A percentile compares a stretch with the other conserved stretches of the same genome.
Conservation (phyloP, 1,140 invertebrate species). For the Bombus pyrosoma region DNA sequence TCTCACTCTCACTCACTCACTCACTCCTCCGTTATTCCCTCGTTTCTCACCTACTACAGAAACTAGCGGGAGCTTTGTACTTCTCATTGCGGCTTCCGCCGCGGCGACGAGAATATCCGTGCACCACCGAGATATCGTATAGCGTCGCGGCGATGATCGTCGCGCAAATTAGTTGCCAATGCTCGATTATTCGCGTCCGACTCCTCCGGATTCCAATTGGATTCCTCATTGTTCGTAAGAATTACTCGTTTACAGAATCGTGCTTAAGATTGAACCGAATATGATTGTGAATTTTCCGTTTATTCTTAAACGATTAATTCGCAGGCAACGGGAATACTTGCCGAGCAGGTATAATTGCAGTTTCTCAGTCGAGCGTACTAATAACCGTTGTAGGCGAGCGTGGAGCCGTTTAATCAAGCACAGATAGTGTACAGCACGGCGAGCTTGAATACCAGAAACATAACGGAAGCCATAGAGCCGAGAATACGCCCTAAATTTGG, state of each 20-base stretch:
- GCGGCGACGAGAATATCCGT: constrained; percentile 27
- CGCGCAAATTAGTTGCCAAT: constrained; percentile 28
- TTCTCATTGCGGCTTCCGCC: constrained; percentile 40
- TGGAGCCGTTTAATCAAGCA: constrained; percentile 1
- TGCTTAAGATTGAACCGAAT: background rate
- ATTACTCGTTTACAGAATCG: background rate
- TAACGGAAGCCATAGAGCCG: too few relatives aligned
- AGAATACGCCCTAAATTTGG: background rate
- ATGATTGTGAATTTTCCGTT: background rate
- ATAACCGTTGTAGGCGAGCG: background rate
- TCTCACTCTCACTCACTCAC: background rate
- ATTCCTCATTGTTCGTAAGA: background rate
- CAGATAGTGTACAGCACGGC: background rate
- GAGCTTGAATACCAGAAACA: background rate
- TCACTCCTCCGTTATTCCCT: constrained; percentile 39
- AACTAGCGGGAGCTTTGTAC: constrained; percentile 34
- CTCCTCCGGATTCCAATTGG: background rate
- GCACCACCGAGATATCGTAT: constrained; percentile 21
- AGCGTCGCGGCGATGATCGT: constrained; percentile 10
- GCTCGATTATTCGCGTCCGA: constrained; percentile 33
- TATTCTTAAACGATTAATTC: background rate
- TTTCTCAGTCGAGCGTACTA: background rate
- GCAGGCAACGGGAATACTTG: background rate
- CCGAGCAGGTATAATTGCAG: background rate
- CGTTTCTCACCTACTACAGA: constrained; percentile 57